Evolutionary conservation across 1,140 invertebrate species (phyloP), one percentile per base, ranked within the genome.

Genomic region (Trissolcus basalis): DNA sequence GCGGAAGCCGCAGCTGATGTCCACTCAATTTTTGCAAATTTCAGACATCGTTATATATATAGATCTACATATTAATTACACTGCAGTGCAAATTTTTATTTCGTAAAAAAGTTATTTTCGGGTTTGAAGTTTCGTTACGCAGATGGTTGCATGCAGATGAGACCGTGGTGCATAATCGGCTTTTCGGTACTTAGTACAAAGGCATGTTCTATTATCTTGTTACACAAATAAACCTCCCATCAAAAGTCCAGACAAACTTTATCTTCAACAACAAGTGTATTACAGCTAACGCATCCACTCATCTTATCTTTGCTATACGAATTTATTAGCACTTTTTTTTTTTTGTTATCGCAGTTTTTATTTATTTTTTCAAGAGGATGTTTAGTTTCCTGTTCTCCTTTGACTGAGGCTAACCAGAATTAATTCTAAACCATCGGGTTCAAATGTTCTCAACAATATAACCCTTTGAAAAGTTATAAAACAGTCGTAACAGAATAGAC

Each of bases 211-310:
- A 86, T 86, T 85, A 86, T 86, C 84, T 84, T 65, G 78, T 84
- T 83, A 82, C 56, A 79, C 75, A 85, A 84, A 83, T 81, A 86
- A 75, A 80, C 70, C 48, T 73, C 48, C 73, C 78, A 81, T 84
- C 80, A 69, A 70, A 45, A 68, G 53, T 59, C 35, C 65, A 6
- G 45, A 44, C 54, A 61, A 68, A 51, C 65, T 51, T 60, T 61
- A 61, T 44, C 59, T 27, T 27, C 27, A 15, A 41, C n/a, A 77
- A 70, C 58, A 58, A 50, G 43, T 51, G 39, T 51, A 56, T 56
- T 47, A 68, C 35, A 1, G 10, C 56, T 60, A 69, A 54, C 43
- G 8, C 19, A 19, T 43, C 54, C 64, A 35, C 54, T 56, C 32
- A 15, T 44, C 36, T 50, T 68, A 68, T 68, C 54, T 12, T 45